Conservation (phyloP, 1,140 invertebrate genomes). For the Polyergus mexicanus region DNA sequence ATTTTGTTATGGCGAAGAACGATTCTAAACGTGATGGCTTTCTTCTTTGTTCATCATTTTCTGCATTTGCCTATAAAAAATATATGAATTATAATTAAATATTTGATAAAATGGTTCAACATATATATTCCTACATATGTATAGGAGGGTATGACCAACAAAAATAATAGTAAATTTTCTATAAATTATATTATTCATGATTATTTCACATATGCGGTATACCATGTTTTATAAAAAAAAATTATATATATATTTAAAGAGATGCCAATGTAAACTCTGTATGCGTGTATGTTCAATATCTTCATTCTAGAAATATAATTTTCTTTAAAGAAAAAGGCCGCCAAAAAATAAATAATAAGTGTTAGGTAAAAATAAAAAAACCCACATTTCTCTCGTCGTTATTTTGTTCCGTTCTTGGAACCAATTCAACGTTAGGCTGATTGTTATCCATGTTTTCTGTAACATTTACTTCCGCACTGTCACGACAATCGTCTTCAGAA, state of each 20-base stretch:
- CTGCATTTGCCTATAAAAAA: constrained; percentile 76
- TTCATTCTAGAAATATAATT: constrained; percentile 9
- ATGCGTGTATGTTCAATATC: background rate
- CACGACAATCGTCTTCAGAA: constrained; percentile 64
- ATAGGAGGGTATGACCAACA: too few species aligned
- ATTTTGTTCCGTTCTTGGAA: constrained; percentile 62
- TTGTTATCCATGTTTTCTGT: constrained; percentile 71
- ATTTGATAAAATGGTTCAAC: background rate
- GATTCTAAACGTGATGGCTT: constrained; percentile 91
- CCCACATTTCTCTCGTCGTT: constrained; percentile 77
- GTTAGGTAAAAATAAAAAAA: constrained; percentile 29
- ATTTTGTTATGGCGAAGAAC: constrained; percentile 93
- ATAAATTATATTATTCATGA: background rate
- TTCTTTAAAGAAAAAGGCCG: background rate
- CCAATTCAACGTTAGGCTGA: constrained; percentile 75
- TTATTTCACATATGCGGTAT: background rate
- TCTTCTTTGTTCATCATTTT: constrained; percentile 82
- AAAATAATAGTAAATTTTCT: background rate
- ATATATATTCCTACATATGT: background rate
- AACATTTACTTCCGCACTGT: constrained; percentile 62
- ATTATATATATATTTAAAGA: constrained; percentile 32
- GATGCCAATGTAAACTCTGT: background rate
- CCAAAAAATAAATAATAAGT: constrained; percentile 8
- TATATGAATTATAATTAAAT: constrained; percentile 4
- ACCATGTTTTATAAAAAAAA: background rate